Conservation (phyloP, 2,113 vertebrate genomes). For the Pagrus major region DNA sequence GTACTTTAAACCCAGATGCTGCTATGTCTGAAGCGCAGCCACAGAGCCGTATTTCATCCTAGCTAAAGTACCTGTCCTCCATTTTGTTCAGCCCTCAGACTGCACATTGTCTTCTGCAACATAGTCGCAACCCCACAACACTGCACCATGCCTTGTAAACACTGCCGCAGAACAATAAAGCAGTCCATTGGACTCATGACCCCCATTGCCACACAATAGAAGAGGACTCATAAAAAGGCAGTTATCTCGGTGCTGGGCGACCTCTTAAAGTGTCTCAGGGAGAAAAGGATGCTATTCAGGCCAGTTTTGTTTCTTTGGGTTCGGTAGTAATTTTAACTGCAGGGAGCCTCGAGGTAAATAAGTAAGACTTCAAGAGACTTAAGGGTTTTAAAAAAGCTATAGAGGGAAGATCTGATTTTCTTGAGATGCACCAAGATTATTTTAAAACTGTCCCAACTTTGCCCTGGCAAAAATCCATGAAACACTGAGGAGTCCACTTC, state of each 20-base stretch:
- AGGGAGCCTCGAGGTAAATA: constrained; percentile 40
- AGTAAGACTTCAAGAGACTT: constrained; percentile 24
- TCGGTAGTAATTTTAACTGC: constrained; percentile 62
- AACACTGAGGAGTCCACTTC: constrained; percentile 4
- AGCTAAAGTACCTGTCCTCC: constrained; percentile 62
- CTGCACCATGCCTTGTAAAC: constrained; percentile 82
- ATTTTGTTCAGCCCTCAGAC: constrained; percentile 69
- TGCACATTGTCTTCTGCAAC: constrained; percentile 73
- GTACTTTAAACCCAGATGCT: constrained; percentile 18
- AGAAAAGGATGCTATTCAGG: constrained; percentile 79
- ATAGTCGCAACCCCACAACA: constrained; percentile 70
- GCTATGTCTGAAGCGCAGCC: not conserved
- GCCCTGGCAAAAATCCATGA: not conserved
- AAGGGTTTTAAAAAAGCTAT: not conserved
- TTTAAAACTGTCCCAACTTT: not conserved
- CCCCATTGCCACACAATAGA: constrained; percentile 86
- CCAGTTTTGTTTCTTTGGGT: constrained; percentile 65
- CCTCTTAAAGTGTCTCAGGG: constrained; percentile 84
- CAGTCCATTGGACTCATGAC: constrained; percentile 85
- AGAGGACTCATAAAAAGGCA: constrained; percentile 87
- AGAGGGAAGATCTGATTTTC: not conserved
- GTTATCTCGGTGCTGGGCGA: constrained; percentile 84
- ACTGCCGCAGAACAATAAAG: constrained; percentile 85
- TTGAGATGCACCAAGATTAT: not conserved
- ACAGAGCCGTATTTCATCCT: constrained; percentile 51